A percentile compares a stretch with the other conserved stretches of the same genome.
Evolutionary conservation across 2,888 invertebrate species (phyloP).

Genomic region (Athalia circularis): DNA sequence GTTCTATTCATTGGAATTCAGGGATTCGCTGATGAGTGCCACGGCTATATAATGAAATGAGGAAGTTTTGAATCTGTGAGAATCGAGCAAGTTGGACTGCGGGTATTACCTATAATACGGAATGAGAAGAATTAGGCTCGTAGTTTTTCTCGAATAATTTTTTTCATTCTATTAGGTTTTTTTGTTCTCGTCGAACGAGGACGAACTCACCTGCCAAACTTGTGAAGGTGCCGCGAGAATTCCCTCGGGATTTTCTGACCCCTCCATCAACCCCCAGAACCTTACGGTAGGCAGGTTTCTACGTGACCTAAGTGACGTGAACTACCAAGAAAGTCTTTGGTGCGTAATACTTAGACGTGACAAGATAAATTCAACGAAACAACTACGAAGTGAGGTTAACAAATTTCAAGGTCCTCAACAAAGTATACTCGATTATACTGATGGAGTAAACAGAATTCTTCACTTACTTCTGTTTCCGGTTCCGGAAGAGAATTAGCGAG

Average conservation of each 20-base stretch:
- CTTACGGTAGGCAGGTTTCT: not conserved
- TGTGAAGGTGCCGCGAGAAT: slow-evolving; percentile 6
- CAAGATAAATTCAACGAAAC: slow-evolving; percentile 11
- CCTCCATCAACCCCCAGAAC: not conserved
- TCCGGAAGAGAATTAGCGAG: not conserved
- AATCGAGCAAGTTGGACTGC: not conserved
- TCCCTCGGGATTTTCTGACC: slow-evolving; percentile 4
- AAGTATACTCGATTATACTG: no score
- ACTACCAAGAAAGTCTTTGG: slow-evolving; percentile 29
- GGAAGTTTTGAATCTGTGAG: not conserved
- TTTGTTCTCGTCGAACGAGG: no score
- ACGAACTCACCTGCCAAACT: no score
- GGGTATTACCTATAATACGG: not conserved
- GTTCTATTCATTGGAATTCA: not conserved
- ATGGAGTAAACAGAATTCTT: not conserved
- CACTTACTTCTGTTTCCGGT: not conserved
- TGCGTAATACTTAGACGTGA: slow-evolving; percentile 30
- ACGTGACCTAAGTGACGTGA: slow-evolving; percentile 39
- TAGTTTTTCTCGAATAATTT: no score
- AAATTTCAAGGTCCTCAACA: not conserved
- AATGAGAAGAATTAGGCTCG: not conserved
- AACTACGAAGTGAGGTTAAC: not conserved
- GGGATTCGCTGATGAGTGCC: not conserved
- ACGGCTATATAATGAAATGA: slow-evolving; percentile 2
- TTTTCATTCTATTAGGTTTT: no score